Conservation (phyloP, 53 echinoderm and acorn worm species). For the Echinometra lucunter region DNA sequence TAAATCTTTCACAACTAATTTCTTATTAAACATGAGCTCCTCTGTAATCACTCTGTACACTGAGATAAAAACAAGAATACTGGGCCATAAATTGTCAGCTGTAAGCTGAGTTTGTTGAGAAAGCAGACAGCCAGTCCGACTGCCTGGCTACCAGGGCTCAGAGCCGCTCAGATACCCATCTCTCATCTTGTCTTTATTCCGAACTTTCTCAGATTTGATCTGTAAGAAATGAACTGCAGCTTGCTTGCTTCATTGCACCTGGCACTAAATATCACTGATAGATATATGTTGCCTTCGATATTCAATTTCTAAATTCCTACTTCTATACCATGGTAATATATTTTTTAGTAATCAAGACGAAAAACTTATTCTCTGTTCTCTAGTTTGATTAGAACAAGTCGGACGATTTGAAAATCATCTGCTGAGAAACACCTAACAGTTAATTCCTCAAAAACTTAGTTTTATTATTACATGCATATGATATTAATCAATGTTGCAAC, state of each 20-base stretch:
- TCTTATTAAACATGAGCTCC: neutral
- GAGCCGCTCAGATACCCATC: neutral
- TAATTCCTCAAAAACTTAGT: neutral
- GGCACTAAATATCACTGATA: neutral
- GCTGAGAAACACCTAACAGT: neutral
- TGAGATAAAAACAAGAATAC: neutral
- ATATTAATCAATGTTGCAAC: too few relatives aligned
- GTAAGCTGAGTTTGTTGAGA: neutral
- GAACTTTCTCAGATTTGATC: neutral
- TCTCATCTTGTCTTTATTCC: neutral
- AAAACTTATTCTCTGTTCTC: neutral
- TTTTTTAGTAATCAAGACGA: neutral
- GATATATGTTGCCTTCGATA: neutral
- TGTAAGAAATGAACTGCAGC: neutral
- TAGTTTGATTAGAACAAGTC: neutral
- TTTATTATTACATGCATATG: too few relatives aligned
- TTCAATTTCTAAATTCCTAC: neutral
- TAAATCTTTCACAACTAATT: conserved; percentile 13
- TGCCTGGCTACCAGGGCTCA: neutral
- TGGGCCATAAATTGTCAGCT: neutral
- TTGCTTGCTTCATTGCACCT: neutral
- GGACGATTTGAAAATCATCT: neutral
- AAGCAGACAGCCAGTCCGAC: neutral
- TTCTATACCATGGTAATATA: neutral
- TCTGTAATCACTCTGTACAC: neutral